phyloP scores from a whole-genome alignment of 2,888 invertebrate genomes.

The Drosophila pseudotakahashii region DNA sequence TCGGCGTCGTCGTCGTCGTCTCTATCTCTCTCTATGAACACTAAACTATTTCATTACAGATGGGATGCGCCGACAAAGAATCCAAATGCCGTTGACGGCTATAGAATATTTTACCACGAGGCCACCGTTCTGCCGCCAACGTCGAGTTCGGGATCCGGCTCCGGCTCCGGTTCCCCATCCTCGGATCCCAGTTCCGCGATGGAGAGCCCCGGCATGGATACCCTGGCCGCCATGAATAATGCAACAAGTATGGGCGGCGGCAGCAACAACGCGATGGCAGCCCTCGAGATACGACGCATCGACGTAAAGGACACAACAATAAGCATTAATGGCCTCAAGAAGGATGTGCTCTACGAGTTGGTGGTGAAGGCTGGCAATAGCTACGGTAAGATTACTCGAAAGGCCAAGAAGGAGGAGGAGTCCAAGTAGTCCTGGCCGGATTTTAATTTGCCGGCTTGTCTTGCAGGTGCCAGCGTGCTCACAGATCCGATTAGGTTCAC shows the following conservation, averaged over 20 bases:
- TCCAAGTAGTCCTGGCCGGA: constrained; percentile 10
- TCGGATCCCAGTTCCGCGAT: constrained; percentile 50
- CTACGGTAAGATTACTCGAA: constrained; percentile 85
- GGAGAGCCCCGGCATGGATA: constrained; percentile 56
- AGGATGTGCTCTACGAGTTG: constrained; percentile 91
- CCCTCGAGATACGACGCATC: constrained; percentile 87
- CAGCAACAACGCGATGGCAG: constrained; percentile 71
- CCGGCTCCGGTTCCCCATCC: constrained; percentile 34
- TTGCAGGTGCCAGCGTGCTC: constrained; percentile 89
- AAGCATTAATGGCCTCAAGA: constrained; percentile 89
- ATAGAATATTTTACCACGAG: constrained; percentile 92
- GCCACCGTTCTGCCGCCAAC: constrained; percentile 85
- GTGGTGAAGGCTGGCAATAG: constrained; percentile 93
- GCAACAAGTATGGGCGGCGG: constrained; percentile 75
- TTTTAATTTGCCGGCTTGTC: constrained; percentile 61
- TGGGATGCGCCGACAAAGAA: constrained; percentile 94
- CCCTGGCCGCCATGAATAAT: constrained; percentile 73
- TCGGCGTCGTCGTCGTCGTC: constrained; percentile 9
- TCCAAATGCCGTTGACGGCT: constrained; percentile 92
- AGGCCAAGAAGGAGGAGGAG: background rate
- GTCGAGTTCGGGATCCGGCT: constrained; percentile 36
- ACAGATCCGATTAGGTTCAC: constrained; percentile 90
- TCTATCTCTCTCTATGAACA: constrained; percentile 52
- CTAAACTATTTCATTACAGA: constrained; percentile 83
- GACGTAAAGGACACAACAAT: constrained; percentile 91